Conservation (phyloP, 2,113 vertebrate species). For the Burhinus oedicnemus region DNA sequence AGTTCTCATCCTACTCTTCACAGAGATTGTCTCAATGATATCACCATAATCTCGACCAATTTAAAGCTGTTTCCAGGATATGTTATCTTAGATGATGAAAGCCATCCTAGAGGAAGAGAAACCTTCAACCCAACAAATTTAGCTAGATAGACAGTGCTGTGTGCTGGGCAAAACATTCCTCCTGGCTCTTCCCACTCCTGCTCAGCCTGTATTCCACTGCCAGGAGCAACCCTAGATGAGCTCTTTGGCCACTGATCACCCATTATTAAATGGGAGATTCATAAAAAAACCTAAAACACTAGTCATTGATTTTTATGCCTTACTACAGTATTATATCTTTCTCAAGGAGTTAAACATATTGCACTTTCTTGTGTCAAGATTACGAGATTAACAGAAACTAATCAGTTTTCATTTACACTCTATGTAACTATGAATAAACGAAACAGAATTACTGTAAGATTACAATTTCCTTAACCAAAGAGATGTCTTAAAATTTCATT, state of each 20-base stretch:
- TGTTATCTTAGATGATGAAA: background rate
- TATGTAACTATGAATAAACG: background rate
- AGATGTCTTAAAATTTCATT: background rate
- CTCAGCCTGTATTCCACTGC: background rate
- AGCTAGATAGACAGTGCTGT: background rate
- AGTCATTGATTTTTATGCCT: background rate
- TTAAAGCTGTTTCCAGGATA: background rate
- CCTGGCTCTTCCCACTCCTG: background rate
- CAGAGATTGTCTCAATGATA: rapidly evolving
- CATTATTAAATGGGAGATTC: background rate
- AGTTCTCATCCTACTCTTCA: no score
- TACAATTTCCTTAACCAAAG: background rate
- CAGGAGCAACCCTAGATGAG: background rate
- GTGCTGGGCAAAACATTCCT: background rate
- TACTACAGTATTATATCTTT: background rate
- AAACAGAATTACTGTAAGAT: background rate
- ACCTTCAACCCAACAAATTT: background rate
- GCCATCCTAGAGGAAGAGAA: background rate
- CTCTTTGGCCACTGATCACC: background rate
- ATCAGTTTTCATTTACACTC: background rate
- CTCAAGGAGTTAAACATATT: background rate
- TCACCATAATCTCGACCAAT: rapidly evolving
- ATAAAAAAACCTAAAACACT: background rate
- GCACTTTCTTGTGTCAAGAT: background rate
- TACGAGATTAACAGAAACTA: background rate